A percentile compares a stretch with the other conserved stretches of the same genome.
Conservation (phyloP, 2,113 vertebrate species). For the Phalacrocorax brasilianus region DNA sequence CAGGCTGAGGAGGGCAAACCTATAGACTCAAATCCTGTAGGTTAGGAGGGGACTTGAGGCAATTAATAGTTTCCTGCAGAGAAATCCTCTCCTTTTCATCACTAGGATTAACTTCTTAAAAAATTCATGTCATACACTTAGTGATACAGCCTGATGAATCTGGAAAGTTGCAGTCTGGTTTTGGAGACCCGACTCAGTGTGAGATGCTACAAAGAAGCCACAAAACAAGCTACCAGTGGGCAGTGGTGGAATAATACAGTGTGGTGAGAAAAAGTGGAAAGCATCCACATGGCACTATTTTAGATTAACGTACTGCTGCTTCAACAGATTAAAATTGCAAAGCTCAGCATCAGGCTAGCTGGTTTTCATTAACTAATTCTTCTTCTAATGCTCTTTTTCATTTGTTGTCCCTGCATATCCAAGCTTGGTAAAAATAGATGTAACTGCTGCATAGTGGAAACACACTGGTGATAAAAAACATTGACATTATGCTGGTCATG, state of each 20-base stretch:
- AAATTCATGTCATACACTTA: constrained; percentile 59
- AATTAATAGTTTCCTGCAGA: neutral
- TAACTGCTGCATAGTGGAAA: neutral
- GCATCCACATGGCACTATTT: neutral
- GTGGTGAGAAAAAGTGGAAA: neutral
- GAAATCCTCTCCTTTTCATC: neutral
- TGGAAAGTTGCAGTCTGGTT: neutral
- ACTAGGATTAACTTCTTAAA: constrained; percentile 77
- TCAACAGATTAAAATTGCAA: neutral
- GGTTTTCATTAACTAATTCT: neutral
- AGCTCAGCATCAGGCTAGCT: neutral
- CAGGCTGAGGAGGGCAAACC: neutral
- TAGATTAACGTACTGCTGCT: neutral
- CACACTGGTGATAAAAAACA: neutral
- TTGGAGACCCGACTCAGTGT: constrained; percentile 3
- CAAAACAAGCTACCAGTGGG: neutral
- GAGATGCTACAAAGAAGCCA: neutral
- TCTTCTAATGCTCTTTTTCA: neutral
- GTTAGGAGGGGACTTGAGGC: neutral
- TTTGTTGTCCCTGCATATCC: neutral
- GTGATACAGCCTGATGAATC: constrained; percentile 34
- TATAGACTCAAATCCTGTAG: neutral
- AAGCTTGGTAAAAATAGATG: neutral
- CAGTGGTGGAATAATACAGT: neutral
- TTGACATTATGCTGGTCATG: neutral